Conservation (phyloP, 2,797 vertebrate species). For the Siniperca obscura region DNA sequence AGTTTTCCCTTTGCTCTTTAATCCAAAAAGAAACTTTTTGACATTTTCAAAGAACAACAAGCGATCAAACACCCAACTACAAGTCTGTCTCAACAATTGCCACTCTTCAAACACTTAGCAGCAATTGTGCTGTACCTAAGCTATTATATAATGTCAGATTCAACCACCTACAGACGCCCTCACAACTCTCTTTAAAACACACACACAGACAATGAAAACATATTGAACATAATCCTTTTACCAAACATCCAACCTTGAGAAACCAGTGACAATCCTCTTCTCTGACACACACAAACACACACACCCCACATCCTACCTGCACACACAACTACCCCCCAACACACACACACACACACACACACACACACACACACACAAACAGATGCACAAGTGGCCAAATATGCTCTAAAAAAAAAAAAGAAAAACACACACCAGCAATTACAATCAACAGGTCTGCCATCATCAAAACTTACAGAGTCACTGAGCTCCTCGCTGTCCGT, state of each 20-base stretch:
- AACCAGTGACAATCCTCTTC: constrained; percentile 56
- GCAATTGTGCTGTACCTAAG: constrained; percentile 40
- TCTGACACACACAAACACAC: constrained; percentile 38
- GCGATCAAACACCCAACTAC: constrained; percentile 27
- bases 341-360: constrained; percentile 5
- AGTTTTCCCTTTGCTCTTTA: constrained; percentile 27
- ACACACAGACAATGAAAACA: constrained; percentile 48
- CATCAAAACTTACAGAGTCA: constrained; percentile 80
- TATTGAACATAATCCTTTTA: constrained; percentile 52
- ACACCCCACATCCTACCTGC: constrained; percentile 24
- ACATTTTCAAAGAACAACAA: constrained; percentile 6
- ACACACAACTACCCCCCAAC: constrained; percentile 21
- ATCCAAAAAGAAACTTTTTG: constrained; percentile 41
- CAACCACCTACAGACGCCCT: constrained; percentile 72
- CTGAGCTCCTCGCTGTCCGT: constrained; percentile 83
- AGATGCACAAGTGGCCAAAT: constrained; percentile 41
- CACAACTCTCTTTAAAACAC: constrained; percentile 48
- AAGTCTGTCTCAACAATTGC: constrained; percentile 29
- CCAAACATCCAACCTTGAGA: constrained; percentile 54
- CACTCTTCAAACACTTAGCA: constrained; percentile 58
- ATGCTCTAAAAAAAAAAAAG: constrained; percentile 2
- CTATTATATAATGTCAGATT: constrained; percentile 66
- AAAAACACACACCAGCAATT: constrained; percentile 36
- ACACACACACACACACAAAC: constrained; percentile 26
- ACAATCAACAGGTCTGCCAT: constrained; percentile 74